Conservation (phyloP, 35 echinoderm and acorn worm genomes). For the Ophioderma brevispina region DNA sequence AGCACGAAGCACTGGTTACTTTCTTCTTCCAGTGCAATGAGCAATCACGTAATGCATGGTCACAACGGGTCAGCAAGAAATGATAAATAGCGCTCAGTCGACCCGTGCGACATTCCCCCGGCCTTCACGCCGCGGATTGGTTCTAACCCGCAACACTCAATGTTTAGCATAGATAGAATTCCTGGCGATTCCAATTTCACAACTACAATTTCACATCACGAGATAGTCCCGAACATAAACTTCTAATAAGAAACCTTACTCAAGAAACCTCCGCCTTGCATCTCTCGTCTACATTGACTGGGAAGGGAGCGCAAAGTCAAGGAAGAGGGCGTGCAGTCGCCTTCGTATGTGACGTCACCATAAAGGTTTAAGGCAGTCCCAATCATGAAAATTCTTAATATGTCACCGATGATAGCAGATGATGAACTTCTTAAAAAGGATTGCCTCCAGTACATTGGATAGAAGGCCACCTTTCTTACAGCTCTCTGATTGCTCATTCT, state of each 20-base stretch:
- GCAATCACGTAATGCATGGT: neutral
- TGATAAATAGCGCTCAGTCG: conserved; percentile 15
- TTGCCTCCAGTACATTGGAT: conserved; percentile 90
- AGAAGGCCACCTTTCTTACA: too few relatives aligned
- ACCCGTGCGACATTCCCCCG: neutral
- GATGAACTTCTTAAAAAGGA: conserved; percentile 88
- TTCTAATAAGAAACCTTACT: too few relatives aligned
- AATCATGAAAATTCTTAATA: conserved; percentile 87
- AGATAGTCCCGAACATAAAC: too few relatives aligned
- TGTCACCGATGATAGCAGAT: conserved; percentile 80
- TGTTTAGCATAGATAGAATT: too few relatives aligned
- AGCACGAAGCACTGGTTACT: neutral
- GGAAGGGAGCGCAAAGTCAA: too few relatives aligned
- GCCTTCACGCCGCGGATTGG: too few relatives aligned
- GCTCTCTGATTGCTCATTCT: too few relatives aligned
- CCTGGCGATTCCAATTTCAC: too few relatives aligned
- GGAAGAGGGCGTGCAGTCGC: conserved; percentile 27
- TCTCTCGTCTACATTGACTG: too few relatives aligned
- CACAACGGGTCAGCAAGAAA: neutral
- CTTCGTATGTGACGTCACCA: conserved; percentile 74
- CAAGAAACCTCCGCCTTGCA: too few relatives aligned
- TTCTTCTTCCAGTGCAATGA: neutral
- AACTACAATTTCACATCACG: too few relatives aligned
- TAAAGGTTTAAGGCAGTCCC: conserved; percentile 72
- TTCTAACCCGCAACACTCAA: too few relatives aligned